These are phyloP conservation scores for Tupaia tana DNA, from an alignment of 2,113 vertebrate genomes.

Conservation along the genomic window DNA sequence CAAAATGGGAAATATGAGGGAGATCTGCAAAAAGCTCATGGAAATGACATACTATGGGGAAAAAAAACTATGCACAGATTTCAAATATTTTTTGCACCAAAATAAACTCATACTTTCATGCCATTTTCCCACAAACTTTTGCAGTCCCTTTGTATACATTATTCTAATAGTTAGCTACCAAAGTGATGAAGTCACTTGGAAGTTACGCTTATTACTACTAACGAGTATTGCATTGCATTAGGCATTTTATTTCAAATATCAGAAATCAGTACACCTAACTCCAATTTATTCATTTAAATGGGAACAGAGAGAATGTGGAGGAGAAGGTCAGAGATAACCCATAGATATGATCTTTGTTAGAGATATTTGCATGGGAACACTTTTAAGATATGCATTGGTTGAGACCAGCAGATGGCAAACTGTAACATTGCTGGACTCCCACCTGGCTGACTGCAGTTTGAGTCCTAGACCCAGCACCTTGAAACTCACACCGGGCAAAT, in stretches of 20 bases:
- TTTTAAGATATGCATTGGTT: conserved; percentile 26
- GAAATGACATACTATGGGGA: too few relatives aligned
- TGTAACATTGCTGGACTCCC: too few relatives aligned
- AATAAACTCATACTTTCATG: too few relatives aligned
- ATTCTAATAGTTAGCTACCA: conserved; percentile 13
- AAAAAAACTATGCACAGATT: too few relatives aligned
- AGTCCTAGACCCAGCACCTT: too few relatives aligned
- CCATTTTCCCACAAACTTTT: too few relatives aligned
- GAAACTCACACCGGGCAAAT: too few relatives aligned
- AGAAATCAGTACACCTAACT: conserved; percentile 37
- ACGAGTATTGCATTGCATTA: background rate
- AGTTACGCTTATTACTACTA: conserved; percentile 23
- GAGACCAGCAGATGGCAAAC: too few relatives aligned
- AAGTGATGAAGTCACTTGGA: conserved; percentile 35
- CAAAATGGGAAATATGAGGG: background rate
- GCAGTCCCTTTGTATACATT: background rate
- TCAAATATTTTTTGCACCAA: too few relatives aligned
- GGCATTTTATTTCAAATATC: conserved; percentile 51
- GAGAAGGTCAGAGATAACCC: conserved; percentile 29
- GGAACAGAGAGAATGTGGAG: conserved; percentile 21
- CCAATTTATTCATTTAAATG: conserved; percentile 16
- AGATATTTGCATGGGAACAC: background rate
- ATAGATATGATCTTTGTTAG: conserved; percentile 18
- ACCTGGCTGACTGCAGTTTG: too few relatives aligned
- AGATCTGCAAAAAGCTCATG: too few relatives aligned